phyloP scores from a whole-genome alignment of 2,797 vertebrate genomes.

The Micropoecilia bifurca region DNA sequence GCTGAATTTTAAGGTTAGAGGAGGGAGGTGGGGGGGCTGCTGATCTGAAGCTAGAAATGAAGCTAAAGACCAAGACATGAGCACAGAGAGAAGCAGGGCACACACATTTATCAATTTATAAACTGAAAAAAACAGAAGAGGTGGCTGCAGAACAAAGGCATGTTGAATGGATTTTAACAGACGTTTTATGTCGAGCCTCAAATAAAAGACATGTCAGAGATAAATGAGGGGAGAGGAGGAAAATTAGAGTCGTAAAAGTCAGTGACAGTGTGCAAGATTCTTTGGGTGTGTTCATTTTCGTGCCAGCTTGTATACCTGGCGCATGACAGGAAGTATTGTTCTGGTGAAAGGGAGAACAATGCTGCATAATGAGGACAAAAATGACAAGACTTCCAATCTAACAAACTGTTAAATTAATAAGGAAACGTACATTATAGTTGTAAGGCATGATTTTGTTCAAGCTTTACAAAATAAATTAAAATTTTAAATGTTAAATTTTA shows the following conservation, averaged over 20 bases:
- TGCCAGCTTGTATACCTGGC: conserved; percentile 64
- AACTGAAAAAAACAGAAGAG: not conserved
- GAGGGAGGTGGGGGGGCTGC: conserved; percentile 3
- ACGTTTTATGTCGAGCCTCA: conserved; percentile 56
- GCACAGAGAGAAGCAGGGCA: conserved; percentile 4
- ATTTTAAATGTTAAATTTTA: not conserved
- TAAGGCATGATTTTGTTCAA: not conserved
- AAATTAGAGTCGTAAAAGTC: conserved; percentile 34
- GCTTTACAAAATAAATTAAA: not conserved
- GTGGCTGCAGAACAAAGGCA: not conserved
- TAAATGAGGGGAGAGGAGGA: conserved; percentile 13
- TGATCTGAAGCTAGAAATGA: not conserved
- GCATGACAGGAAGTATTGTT: conserved; percentile 54
- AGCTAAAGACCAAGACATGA: conserved; percentile 16
- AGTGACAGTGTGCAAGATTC: conserved; percentile 50
- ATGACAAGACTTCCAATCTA: conserved; percentile 43
- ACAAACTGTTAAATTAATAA: not conserved
- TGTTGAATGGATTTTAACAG: conserved; percentile 1
- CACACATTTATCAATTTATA: conserved; percentile 4
- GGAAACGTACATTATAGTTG: not conserved
- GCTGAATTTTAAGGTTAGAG: conserved; percentile 41
- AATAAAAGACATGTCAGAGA: not conserved
- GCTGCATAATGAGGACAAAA: conserved; percentile 52
- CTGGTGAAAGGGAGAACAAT: conserved; percentile 48
- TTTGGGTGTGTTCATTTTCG: conserved; percentile 61